Evolutionary conservation across 2,797 vertebrate species (phyloP).

Genomic region (Loris lydekkerianus): DNA sequence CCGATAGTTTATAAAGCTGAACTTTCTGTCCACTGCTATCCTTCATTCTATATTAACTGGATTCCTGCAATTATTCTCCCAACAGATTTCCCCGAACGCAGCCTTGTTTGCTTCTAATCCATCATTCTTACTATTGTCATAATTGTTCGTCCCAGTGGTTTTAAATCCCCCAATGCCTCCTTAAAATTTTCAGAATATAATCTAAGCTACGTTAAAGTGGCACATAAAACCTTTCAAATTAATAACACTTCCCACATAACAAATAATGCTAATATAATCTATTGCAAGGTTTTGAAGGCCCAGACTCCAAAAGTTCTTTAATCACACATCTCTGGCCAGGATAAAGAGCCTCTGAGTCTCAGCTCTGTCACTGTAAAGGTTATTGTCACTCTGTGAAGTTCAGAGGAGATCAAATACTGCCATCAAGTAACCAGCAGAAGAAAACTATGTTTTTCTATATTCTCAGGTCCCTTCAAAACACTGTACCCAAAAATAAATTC

Average conservation of each 20-base stretch:
- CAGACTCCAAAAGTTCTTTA: not conserved
- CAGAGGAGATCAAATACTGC: not conserved
- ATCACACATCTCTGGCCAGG: not conserved
- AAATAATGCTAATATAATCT: not conserved
- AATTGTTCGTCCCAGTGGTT: not conserved
- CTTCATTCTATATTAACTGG: not conserved
- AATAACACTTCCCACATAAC: not conserved
- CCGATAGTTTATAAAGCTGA: not conserved
- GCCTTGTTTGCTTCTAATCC: not conserved
- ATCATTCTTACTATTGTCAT: not conserved
- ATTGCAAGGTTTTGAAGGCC: not conserved
- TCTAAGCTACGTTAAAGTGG: not conserved
- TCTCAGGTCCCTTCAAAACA: not conserved
- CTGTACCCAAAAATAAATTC: not conserved
- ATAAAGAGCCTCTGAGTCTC: not conserved
- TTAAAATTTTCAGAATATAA: constrained; percentile 14
- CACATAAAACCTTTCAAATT: not conserved
- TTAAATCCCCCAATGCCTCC: not conserved
- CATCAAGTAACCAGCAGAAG: not conserved
- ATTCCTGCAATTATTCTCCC: not conserved
- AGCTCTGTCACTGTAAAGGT: not conserved
- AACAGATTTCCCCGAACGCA: not conserved
- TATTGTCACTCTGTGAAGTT: not conserved
- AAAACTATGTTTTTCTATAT: not conserved
- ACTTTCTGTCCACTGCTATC: not conserved